Base-by-base conservation (phyloP, 1,140 invertebrate genomes). In the Berghia stephanieae region DNA sequence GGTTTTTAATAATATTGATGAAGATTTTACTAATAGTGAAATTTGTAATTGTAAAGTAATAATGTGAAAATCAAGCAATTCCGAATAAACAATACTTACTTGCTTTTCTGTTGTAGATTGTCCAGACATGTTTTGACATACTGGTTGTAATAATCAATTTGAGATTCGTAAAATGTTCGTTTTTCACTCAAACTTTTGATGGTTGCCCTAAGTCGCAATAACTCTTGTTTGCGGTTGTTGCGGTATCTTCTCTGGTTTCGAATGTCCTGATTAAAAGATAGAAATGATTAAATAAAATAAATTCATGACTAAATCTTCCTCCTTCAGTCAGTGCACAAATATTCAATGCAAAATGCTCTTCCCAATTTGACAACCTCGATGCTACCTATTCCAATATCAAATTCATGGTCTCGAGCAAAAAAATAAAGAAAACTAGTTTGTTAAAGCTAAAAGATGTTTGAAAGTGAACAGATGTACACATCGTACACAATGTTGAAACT, bases 51-150 rank as follows among this genome's bases (percentile, higher is more conserved):
- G 52, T 6, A n/a, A 57, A 16, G 52, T 8, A 57, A 24, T 21
- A 52, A 52, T 52, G 49, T 52, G 49, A 24, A n/a, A n/a, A n/a
- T n/a, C n/a, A 57, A 57, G 52, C 24, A 24, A 67, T 52, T 18
- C n/a, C n/a, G n/a, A n/a, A n/a, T n/a, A 69, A 67, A 18, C 24
- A 44, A 36, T 82, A 81, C 88, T 82, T 88, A 93, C 93, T 92
- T 92, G 90, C 92, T 93, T 21, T 92, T 93, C 36, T 92, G 90
- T 78, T 93, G 92, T 43, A 95, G 90, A 88, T 94, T 95, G 63
- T 93, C 92, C 1, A 95, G 88, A 85, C 94, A 95, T 3, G 91
- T 92, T 82, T 94, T 92, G 55, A 95, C 94, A 83, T 95, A 95
- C 80, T 94, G 91, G 82, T 94, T 93, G 84, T 95, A 95, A 80